Conservation (phyloP, 2,113 vertebrate species). For the Ciconia boyciana region DNA sequence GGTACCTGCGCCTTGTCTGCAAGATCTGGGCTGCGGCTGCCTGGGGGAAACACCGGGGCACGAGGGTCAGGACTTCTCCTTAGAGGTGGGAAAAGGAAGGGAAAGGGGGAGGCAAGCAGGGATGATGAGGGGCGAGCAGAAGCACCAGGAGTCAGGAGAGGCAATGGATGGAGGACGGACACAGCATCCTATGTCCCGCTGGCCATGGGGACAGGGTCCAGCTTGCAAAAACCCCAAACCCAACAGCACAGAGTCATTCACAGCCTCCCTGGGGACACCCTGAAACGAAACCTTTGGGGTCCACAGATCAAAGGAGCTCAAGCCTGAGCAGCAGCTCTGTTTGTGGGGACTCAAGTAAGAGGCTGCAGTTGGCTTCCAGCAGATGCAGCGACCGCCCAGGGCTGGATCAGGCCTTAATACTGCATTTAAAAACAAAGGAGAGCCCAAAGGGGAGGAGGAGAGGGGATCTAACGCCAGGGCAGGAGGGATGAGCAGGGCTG, state of each 20-base stretch:
- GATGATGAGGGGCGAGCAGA: neutral
- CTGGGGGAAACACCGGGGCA: neutral
- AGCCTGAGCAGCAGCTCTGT: neutral
- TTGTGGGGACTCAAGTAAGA: neutral
- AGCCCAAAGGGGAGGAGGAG: neutral
- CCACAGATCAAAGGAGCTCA: neutral
- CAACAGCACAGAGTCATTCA: neutral
- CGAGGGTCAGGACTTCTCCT: neutral
- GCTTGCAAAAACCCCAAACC: neutral
- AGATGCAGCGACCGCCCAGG: neutral
- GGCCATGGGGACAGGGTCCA: fast-evolving
- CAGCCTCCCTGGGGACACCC: fast-evolving
- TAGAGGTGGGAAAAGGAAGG: neutral
- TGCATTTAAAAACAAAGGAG: neutral
- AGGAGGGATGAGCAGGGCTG: neutral
- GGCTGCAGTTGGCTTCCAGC: neutral
- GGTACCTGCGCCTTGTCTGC: fast-evolving
- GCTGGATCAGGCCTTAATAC: neutral
- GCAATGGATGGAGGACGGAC: fast-evolving
- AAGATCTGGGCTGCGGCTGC: neutral
- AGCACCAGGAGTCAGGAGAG: neutral
- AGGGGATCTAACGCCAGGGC: fast-evolving
- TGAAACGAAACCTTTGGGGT: neutral
- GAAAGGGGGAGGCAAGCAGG: neutral
- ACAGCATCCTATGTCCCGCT: fast-evolving